Percentiles rank a stretch among this genome's conserved stretches.
These are phyloP conservation scores for Nemapogon koenigi DNA, from an alignment of 2,888 invertebrate genomes.

Conservation along the genomic window DNA sequence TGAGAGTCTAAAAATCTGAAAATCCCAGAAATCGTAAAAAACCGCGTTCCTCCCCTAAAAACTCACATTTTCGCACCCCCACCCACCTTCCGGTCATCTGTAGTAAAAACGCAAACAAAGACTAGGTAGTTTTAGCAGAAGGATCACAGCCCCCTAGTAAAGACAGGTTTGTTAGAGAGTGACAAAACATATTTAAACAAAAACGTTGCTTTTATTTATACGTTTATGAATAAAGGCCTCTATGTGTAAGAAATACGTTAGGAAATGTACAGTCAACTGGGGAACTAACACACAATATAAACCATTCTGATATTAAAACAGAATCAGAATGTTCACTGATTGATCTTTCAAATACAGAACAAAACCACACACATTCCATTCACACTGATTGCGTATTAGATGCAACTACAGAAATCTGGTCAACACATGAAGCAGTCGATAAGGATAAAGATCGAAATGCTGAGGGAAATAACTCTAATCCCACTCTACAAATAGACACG, in stretches of 20 bases:
- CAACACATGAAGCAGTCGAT: conserved; percentile 14
- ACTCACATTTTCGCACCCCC: too few relatives aligned
- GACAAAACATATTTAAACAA: too few relatives aligned
- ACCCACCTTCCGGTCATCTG: too few relatives aligned
- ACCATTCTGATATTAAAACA: not conserved
- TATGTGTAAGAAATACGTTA: not conserved
- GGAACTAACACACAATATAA: not conserved
- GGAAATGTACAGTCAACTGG: not conserved
- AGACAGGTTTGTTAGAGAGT: too few relatives aligned
- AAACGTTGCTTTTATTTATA: too few relatives aligned
- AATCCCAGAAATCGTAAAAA: too few relatives aligned
- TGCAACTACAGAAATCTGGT: conserved; percentile 15
- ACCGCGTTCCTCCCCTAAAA: too few relatives aligned
- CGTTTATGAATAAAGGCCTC: too few relatives aligned
- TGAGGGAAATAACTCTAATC: conserved; percentile 14
- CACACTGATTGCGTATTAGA: conserved; percentile 10
- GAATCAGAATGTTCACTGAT: not conserved
- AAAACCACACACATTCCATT: conserved; percentile 10
- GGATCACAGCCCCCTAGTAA: too few relatives aligned
- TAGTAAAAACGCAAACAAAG: too few relatives aligned
- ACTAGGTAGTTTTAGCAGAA: too few relatives aligned
- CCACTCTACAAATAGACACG: conserved; percentile 16
- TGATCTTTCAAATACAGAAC: conserved; percentile 11
- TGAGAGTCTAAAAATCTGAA: too few relatives aligned
- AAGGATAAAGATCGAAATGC: conserved; percentile 11